phyloP scores from a whole-genome alignment of 1,140 invertebrate genomes.

The Himalopsyche phryganea region DNA sequence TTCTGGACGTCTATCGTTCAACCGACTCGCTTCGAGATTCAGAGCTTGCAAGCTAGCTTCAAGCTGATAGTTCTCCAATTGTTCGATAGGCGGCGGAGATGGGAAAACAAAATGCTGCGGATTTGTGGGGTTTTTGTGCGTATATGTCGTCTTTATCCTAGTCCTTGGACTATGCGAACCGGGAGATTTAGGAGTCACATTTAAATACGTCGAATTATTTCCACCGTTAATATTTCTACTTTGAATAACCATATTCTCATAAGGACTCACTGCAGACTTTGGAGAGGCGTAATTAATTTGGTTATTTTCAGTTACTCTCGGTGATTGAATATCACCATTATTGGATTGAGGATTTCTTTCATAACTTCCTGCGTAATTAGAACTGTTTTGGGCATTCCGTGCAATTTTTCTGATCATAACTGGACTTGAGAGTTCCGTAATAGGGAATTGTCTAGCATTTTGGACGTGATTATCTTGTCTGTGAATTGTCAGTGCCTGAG shows the following conservation, averaged over 20 bases:
- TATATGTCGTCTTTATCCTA: conserved; percentile 59
- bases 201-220: neutral
- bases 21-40: neutral
- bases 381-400: conserved; percentile 38
- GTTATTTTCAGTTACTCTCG: conserved; percentile 1
- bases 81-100: conserved; percentile 40
- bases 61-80: neutral
- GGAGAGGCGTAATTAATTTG: neutral
- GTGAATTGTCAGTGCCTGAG: conserved; percentile 44
- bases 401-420: conserved; percentile 48
- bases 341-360: conserved; percentile 15
- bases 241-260: conserved; percentile 52
- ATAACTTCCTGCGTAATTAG: conserved; percentile 24
- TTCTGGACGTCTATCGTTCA: neutral
- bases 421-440: conserved; percentile 48
- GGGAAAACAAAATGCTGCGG: conserved; percentile 53
- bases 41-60: too few species aligned
- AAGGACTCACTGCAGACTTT: conserved; percentile 45
- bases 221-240: conserved; percentile 16
- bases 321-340: conserved; percentile 2
- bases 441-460: conserved; percentile 34
- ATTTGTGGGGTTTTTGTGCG: conserved; percentile 47
- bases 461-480: conserved; percentile 38
- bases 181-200: conserved; percentile 54
- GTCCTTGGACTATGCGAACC: conserved; percentile 55